phyloP scores from a whole-genome alignment of 2,888 invertebrate genomes.

The Heterodera filipjevi region DNA sequence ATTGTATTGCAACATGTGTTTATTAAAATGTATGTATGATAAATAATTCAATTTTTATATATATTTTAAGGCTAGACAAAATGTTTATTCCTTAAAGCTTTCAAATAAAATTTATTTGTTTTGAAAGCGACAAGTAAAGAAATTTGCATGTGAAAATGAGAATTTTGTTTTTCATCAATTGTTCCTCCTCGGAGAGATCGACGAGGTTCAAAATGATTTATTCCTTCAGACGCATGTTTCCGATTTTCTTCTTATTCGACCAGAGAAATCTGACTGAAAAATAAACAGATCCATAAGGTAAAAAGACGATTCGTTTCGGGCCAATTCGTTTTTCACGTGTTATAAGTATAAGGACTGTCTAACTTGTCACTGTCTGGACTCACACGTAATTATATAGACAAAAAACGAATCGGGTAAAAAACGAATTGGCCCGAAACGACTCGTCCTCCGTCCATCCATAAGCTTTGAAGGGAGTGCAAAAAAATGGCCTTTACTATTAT shows the following conservation, averaged over 20 bases:
- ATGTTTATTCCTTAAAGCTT: neutral
- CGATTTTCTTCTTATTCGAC: conserved; percentile 58
- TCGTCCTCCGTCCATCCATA: no score
- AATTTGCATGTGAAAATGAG: neutral
- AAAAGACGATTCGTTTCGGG: no score
- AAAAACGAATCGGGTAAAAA: no score
- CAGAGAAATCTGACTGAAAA: conserved; percentile 52
- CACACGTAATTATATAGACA: no score
- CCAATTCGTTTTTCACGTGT: no score
- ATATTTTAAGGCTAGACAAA: neutral
- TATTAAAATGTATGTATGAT: no score
- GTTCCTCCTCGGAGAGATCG: conserved; percentile 9
- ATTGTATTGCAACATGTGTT: neutral
- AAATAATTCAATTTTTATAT: neutral
- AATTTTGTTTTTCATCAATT: neutral
- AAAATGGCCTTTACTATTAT: no score
- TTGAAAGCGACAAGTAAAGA: conserved; percentile 2
- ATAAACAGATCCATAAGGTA: conserved; percentile 45
- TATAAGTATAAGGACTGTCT: no score
- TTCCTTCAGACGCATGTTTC: conserved; percentile 58
- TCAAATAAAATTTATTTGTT: neutral
- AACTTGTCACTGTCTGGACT: no score
- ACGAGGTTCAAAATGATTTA: neutral
- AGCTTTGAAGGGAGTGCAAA: no score
- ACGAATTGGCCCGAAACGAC: no score